phyloP scores from a whole-genome alignment of 1,140 invertebrate genomes.

The Diachasma alloeum region DNA sequence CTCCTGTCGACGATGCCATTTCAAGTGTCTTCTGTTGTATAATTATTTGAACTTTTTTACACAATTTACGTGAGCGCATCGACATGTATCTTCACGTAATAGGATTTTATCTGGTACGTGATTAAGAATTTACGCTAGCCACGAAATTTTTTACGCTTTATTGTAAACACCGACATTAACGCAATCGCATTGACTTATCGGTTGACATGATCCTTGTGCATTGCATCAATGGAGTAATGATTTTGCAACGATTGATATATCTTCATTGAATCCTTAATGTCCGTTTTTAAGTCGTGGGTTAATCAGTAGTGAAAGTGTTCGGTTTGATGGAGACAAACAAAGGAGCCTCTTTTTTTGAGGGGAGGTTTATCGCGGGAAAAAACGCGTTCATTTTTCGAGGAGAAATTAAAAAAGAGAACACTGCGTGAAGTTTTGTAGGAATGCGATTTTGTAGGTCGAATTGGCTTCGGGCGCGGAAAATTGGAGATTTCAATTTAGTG shows the following conservation, averaged over 20 bases:
- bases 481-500: too few relatives aligned
- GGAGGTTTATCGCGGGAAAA: background rate
- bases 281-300: background rate
- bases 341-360: background rate
- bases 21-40: background rate
- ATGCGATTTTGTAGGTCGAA: too few relatives aligned
- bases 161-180: background rate
- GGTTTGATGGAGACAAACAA: background rate
- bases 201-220: background rate
- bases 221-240: background rate
- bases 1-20: background rate
- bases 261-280: background rate
- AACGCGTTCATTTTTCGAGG: too few relatives aligned
- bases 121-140: background rate
- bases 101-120: constrained; percentile 19
- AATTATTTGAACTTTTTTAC: background rate
- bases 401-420: too few relatives aligned
- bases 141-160: background rate
- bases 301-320: constrained; percentile 23
- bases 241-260: constrained; percentile 5
- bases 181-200: background rate
- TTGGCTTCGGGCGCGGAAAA: too few relatives aligned
- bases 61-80: background rate
- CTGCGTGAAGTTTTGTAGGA: too few relatives aligned
- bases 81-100: constrained; percentile 12